Evolutionary conservation across 1,140 invertebrate genomes (phyloP).

Genomic region (Macrobrachium rosenbergii): DNA sequence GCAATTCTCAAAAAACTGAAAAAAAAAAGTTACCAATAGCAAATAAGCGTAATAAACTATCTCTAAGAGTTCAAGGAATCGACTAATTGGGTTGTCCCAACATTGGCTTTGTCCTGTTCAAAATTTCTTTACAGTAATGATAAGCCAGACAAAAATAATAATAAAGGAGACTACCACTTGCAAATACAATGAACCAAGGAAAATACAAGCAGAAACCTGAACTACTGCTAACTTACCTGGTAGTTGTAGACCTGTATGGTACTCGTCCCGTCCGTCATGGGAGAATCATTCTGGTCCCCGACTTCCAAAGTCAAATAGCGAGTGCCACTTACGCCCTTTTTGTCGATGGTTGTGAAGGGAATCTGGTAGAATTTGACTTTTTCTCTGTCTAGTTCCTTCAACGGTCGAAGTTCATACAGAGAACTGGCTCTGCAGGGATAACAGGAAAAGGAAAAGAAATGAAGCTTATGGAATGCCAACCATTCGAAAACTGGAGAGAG

Average conservation of each 20-base stretch:
- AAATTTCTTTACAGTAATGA: no score
- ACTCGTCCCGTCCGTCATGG: conserved; percentile 77
- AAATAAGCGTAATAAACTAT: no score
- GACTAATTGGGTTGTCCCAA: no score
- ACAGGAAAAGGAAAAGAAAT: neutral
- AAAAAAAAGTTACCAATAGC: no score
- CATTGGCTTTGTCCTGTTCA: no score
- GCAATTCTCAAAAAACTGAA: no score
- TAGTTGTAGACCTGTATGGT: conserved; percentile 93
- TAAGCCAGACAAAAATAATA: no score
- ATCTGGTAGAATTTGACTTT: conserved; percentile 67
- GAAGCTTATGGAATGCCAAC: neutral
- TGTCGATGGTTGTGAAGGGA: conserved; percentile 66
- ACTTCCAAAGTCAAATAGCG: conserved; percentile 87
- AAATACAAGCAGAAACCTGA: no score
- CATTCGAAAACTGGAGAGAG: neutral
- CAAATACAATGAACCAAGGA: no score
- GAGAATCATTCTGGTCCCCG: conserved; percentile 91
- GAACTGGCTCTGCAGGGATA: conserved; percentile 10
- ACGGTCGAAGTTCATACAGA: conserved; percentile 65
- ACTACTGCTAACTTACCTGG: conserved; percentile 71
- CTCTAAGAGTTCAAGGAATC: no score
- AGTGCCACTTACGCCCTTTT: conserved; percentile 70
- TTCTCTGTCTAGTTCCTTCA: conserved; percentile 71
- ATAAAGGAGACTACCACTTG: no score